phyloP scores from a whole-genome alignment of 2,113 vertebrate species.

The Brachypodius melanocephalos region DNA sequence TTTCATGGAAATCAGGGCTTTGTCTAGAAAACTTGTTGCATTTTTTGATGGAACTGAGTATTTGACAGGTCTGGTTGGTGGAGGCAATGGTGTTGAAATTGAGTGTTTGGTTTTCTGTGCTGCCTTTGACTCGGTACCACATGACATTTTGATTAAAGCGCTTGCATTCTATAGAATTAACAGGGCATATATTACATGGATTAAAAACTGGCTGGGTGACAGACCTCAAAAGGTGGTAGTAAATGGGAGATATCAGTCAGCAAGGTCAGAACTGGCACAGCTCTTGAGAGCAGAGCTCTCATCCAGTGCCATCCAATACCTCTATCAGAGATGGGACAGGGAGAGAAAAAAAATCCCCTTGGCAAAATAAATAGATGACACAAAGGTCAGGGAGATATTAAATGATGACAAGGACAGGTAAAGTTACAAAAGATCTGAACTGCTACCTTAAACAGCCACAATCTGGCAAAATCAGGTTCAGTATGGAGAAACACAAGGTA shows the following conservation, averaged over 20 bases:
- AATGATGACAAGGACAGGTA: neutral
- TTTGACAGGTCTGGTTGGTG: neutral
- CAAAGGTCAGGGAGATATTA: neutral
- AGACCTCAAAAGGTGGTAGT: neutral
- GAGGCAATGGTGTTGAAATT: neutral
- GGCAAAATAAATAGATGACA: neutral
- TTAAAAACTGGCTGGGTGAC: conserved; percentile 32
- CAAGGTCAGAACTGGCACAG: neutral
- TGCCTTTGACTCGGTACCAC: neutral
- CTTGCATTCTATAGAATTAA: conserved; percentile 52
- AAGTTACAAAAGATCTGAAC: neutral
- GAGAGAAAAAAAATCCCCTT: neutral
- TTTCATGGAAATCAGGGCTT: neutral
- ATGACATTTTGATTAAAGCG: conserved; percentile 34
- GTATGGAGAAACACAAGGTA: neutral
- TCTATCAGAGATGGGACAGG: neutral
- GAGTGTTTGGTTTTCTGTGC: neutral
- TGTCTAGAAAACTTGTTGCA: neutral
- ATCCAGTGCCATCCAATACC: neutral
- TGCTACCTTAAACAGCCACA: neutral
- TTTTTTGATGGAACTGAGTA: neutral
- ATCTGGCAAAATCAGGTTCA: neutral
- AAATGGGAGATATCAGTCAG: conserved; percentile 39
- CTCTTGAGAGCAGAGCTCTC: neutral
- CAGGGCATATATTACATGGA: conserved; percentile 29